Percentiles rank a stretch among this genome's conserved stretches.
phyloP scores from a whole-genome alignment of 2,888 invertebrate species.

The Caenorhabditis sp. region DNA sequence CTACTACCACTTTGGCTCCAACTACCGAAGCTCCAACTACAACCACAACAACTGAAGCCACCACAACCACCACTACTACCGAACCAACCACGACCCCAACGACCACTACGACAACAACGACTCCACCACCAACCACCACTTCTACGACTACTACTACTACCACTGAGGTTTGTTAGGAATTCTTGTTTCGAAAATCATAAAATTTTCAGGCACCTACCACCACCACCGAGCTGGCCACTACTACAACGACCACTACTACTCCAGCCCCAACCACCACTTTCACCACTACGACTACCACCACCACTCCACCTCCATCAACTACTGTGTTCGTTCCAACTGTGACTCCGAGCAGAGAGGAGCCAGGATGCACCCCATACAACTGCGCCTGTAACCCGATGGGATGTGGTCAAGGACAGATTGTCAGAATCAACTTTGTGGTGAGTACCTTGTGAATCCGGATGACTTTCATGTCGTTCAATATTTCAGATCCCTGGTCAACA shows the following conservation, averaged over 20 bases:
- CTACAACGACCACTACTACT: slow-evolving; percentile 41
- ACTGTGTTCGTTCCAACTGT: slow-evolving; percentile 35
- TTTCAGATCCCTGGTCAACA: slow-evolving; percentile 65
- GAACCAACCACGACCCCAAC: slow-evolving; percentile 64
- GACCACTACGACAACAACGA: slow-evolving; percentile 60
- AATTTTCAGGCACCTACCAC: slow-evolving; percentile 44
- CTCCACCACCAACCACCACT: slow-evolving; percentile 53
- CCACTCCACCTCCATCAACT: slow-evolving; percentile 13
- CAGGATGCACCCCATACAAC: slow-evolving; percentile 50
- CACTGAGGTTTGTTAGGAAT: slow-evolving; percentile 24
- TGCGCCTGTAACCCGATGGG: slow-evolving; percentile 64
- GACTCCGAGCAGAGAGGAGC: slow-evolving; percentile 57
- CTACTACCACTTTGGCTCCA: slow-evolving; percentile 44
- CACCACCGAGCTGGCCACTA: slow-evolving; percentile 46
- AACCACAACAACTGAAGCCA: slow-evolving; percentile 57
- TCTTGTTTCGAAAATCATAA: background rate
- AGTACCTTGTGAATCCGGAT: slow-evolving; percentile 5
- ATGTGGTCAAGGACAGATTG: slow-evolving; percentile 61
- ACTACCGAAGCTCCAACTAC: slow-evolving; percentile 55
- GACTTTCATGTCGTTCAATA: too few species aligned
- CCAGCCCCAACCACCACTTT: slow-evolving; percentile 41
- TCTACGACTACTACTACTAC: slow-evolving; percentile 66
- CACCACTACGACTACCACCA: slow-evolving; percentile 32
- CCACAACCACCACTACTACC: slow-evolving; percentile 64
- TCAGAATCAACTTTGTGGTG: slow-evolving; percentile 70